Percentiles rank a stretch among this genome's conserved stretches.
Conservation (phyloP, 2,888 invertebrate species). For the Platycheirus albimanus region DNA sequence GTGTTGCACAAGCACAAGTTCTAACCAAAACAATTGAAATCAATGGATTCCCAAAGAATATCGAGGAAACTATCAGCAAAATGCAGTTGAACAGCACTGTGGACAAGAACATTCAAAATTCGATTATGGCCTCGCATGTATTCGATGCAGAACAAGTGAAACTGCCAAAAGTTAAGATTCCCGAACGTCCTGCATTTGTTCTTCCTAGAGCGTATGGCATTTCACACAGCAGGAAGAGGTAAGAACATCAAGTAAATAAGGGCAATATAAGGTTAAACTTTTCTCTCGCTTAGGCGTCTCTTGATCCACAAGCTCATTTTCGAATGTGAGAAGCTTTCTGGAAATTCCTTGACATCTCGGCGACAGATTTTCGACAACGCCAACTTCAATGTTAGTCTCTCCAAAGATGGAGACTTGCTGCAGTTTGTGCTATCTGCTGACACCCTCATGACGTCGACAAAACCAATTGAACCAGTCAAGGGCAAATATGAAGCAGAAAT, state of each 20-base stretch:
- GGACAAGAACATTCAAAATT: conserved; percentile 86
- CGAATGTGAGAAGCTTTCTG: conserved; percentile 87
- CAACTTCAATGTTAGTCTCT: conserved; percentile 84
- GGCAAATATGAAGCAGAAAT: conserved; percentile 84
- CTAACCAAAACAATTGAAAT: conserved; percentile 90
- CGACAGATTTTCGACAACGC: conserved; percentile 86
- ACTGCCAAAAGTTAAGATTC: conserved; percentile 89
- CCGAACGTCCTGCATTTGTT: conserved; percentile 87
- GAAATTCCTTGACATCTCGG: conserved; percentile 84
- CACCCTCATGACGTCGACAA: conserved; percentile 86
- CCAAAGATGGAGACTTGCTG: conserved; percentile 85
- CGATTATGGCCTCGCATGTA: conserved; percentile 86
- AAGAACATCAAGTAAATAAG: conserved; percentile 77
- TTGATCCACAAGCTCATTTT: conserved; percentile 87
- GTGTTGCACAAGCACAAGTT: conserved; percentile 90
- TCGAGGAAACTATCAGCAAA: conserved; percentile 84
- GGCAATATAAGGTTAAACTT: neutral
- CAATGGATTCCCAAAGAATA: conserved; percentile 85
- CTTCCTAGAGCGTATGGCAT: conserved; percentile 91
- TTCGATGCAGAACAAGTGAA: conserved; percentile 92
- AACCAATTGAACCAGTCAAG: conserved; percentile 84
- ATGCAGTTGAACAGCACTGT: conserved; percentile 83
- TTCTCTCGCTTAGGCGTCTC: conserved; percentile 84
- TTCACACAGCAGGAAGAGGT: conserved; percentile 88
- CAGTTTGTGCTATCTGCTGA: conserved; percentile 87